Conservation (phyloP, 2,113 vertebrate species). For the Sorex fumeus region DNA sequence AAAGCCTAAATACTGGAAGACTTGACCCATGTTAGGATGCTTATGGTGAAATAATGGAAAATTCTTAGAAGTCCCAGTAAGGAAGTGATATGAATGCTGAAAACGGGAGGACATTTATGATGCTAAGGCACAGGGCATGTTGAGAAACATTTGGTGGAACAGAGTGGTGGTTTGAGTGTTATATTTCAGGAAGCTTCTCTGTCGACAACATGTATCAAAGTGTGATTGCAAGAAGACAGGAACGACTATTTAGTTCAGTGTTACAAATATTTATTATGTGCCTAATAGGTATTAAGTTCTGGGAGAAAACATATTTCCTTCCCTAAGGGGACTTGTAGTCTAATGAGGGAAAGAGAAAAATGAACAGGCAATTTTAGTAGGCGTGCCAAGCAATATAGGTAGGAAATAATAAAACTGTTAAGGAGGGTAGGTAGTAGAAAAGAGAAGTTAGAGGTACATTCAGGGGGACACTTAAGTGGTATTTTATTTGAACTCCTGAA, state of each 20-base stretch:
- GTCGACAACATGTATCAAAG: constrained; percentile 30
- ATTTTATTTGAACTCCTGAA: not conserved
- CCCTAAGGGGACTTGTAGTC: not conserved
- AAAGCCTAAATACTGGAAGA: not conserved
- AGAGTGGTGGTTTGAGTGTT: constrained; percentile 9
- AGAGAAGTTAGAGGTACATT: not conserved
- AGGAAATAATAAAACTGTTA: not conserved
- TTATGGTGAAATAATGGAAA: not conserved
- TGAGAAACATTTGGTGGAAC: not conserved
- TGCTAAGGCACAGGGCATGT: constrained; percentile 40
- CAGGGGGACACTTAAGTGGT: not conserved
- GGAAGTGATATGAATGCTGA: not conserved
- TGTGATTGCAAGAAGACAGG: constrained; percentile 29
- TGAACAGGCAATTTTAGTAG: constrained; percentile 25
- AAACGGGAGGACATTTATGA: constrained; percentile 13
- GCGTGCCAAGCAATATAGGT: not conserved
- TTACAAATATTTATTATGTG: constrained; percentile 64
- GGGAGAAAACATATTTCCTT: constrained; percentile 57
- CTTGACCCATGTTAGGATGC: not conserved
- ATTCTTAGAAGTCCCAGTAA: not conserved
- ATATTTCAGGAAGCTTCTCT: constrained; percentile 60
- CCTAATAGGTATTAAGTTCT: constrained; percentile 10
- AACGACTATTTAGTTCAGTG: constrained; percentile 53
- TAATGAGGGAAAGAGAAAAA: constrained; percentile 48
- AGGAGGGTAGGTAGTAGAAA: not conserved